Conservation (phyloP, 2,888 invertebrate genomes). For the Synanthedon formicaeformis region DNA sequence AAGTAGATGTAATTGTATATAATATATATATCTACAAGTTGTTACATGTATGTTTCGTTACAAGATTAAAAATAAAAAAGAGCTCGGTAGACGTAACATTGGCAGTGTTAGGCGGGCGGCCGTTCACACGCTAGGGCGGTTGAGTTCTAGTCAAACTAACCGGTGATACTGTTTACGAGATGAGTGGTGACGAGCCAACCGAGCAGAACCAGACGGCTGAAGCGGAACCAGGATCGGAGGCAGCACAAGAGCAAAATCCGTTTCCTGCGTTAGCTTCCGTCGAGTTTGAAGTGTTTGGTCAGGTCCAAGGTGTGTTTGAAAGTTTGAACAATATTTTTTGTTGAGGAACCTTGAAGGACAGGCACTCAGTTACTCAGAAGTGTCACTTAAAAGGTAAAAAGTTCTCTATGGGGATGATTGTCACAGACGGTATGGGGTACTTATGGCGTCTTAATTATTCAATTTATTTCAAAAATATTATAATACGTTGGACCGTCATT, state of each 20-base stretch:
- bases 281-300: constrained; percentile 91
- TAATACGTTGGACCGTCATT: too few relatives aligned
- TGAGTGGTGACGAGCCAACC: constrained; percentile 5
- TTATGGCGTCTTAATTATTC: too few relatives aligned
- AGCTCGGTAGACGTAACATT: constrained; percentile 7
- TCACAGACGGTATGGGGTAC: too few relatives aligned
- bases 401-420: too few relatives aligned
- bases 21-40: neutral
- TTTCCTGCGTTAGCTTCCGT: constrained; percentile 76
- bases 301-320: constrained; percentile 81
- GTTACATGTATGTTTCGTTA: neutral
- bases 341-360: too few relatives aligned
- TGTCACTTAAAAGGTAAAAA: too few relatives aligned
- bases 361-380: too few relatives aligned
- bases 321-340: too few relatives aligned
- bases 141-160: too few relatives aligned
- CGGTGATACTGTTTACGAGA: too few relatives aligned
- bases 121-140: neutral
- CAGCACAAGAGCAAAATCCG: constrained; percentile 1
- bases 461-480: too few relatives aligned
- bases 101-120: constrained; percentile 27
- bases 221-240: constrained; percentile 7
- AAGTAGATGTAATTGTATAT: neutral
- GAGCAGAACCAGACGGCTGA: constrained; percentile 9
- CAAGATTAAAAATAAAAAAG: neutral